A percentile compares a stretch with the other conserved stretches of the same genome.
These are phyloP conservation scores for Euleptes europaea DNA, from an alignment of 2,113 vertebrate genomes.

Conservation along the genomic window DNA sequence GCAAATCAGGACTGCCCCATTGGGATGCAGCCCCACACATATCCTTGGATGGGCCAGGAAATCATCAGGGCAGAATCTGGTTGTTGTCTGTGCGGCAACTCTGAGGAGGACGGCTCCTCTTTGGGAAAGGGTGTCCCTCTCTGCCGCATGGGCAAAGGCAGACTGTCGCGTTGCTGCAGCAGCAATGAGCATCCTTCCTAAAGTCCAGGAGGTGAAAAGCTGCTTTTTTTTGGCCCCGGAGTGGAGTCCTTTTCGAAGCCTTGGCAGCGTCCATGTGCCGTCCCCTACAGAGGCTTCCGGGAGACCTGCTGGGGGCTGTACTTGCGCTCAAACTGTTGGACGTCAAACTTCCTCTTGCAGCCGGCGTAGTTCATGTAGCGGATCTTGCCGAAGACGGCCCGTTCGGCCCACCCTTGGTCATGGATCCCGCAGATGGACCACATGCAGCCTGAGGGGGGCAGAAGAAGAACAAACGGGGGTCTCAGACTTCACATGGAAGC, in stretches of 20 bases:
- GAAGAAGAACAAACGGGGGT: accelerated
- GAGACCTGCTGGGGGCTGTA: slow-evolving; percentile 60
- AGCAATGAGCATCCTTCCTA: no score
- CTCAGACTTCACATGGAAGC: no score
- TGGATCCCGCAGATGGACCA: slow-evolving; percentile 92
- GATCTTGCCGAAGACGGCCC: slow-evolving; percentile 85
- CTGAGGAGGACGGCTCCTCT: no score
- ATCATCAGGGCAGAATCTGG: no score
- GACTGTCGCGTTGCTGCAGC: no score
- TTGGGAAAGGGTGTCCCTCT: no score
- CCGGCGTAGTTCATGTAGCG: slow-evolving; percentile 93
- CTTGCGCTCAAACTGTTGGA: slow-evolving; percentile 78
- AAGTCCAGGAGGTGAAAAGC: not conserved
- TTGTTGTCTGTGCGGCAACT: no score
- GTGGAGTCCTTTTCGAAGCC: not conserved
- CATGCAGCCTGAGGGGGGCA: slow-evolving; percentile 78
- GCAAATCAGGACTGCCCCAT: no score
- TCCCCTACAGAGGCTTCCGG: not conserved
- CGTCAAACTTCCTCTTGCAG: slow-evolving; percentile 89
- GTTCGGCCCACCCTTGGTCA: slow-evolving; percentile 87
- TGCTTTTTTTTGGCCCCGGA: not conserved
- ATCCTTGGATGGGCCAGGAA: no score
- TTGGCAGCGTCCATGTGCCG: not conserved
- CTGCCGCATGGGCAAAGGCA: no score
- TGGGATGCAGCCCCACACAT: no score